Evolutionary conservation across 2,797 vertebrate genomes (phyloP).

Genomic region (Dicrostonyx torquatus): DNA sequence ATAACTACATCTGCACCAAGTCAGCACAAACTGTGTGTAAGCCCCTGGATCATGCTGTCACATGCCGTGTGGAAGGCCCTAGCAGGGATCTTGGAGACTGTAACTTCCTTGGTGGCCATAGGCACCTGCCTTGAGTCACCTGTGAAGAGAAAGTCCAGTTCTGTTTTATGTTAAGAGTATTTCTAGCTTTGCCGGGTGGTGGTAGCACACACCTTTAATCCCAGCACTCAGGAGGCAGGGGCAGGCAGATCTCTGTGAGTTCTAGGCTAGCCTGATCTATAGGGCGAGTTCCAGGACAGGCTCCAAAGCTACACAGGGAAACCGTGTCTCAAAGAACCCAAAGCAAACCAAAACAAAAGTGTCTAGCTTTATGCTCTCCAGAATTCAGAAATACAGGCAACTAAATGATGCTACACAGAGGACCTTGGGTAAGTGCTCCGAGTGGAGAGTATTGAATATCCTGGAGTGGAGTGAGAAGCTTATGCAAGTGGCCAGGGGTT

Average conservation of each 20-base stretch:
- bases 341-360: too few relatives aligned
- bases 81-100: constrained; percentile 75
- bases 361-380: not conserved
- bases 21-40: constrained; percentile 92
- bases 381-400: not conserved
- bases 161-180: not conserved
- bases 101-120: fast-evolving
- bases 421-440: not conserved
- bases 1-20: constrained; percentile 90
- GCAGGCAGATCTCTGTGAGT: too few relatives aligned
- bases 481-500: not conserved
- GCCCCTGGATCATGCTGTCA: constrained; percentile 94
- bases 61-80: constrained; percentile 91
- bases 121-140: constrained; percentile 37
- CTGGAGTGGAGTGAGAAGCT: not conserved
- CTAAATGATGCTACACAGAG: not conserved
- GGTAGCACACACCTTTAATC: too few relatives aligned
- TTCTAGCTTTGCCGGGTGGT: fast-evolving
- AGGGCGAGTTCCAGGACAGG: too few relatives aligned
- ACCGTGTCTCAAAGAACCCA: too few relatives aligned
- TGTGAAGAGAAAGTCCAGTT: not conserved
- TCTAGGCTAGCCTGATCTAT: too few relatives aligned
- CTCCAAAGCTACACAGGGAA: too few relatives aligned
- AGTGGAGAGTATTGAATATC: not conserved
- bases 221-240: too few relatives aligned